Percentiles rank a stretch among this genome's conserved stretches.
phyloP scores from a whole-genome alignment of 1,140 invertebrate genomes.

The Cotesia vestalis region DNA sequence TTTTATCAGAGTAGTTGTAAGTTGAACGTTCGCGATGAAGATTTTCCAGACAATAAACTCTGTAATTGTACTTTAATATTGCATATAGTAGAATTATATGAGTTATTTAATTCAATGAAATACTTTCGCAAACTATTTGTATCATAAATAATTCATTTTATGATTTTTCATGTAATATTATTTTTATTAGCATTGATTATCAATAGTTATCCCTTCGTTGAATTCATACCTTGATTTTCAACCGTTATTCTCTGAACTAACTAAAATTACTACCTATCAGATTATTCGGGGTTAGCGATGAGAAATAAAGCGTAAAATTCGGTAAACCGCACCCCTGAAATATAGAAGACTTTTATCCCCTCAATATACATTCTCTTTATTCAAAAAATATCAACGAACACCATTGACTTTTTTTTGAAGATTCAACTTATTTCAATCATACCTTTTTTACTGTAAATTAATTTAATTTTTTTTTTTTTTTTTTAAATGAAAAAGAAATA shows the following conservation, averaged over 20 bases:
- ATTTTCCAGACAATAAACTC: neutral
- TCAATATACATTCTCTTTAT: neutral
- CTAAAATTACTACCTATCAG: neutral
- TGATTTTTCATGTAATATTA: too few species aligned
- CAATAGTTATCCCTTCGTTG: too few species aligned
- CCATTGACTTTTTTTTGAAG: slow-evolving; percentile 9
- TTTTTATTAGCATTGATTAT: too few species aligned
- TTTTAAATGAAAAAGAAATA: neutral
- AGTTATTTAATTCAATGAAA: neutral
- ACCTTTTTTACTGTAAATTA: too few species aligned
- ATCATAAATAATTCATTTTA: too few species aligned
- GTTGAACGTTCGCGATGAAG: slow-evolving; percentile 19
- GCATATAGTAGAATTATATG: neutral
- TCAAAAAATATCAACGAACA: neutral
- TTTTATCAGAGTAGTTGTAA: slow-evolving; percentile 4
- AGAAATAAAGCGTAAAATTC: slow-evolving; percentile 12
- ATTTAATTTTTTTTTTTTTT: neutral
- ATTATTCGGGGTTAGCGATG: neutral
- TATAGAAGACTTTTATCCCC: neutral
- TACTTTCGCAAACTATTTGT: too few species aligned
- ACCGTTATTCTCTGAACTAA: slow-evolving; percentile 6
- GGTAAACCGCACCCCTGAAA: slow-evolving; percentile 17
- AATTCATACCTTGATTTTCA: too few species aligned
- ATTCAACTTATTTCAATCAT: neutral
- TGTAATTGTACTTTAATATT: neutral